Base-by-base conservation (phyloP, 2,113 vertebrate genomes). In the Aphyosemion australe region DNA sequence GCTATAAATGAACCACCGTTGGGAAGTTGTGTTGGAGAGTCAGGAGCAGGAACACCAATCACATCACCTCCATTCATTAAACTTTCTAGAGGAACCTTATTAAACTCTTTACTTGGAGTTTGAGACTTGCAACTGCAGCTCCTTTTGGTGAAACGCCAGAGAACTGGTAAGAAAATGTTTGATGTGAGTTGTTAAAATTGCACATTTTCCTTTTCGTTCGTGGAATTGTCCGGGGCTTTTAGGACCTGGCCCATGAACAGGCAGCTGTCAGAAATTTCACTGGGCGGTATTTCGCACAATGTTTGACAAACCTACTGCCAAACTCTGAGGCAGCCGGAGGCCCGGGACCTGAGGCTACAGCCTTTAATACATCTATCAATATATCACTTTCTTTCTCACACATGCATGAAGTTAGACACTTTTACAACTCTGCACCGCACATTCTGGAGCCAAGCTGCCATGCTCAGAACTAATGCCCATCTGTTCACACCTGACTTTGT, bases 281-380 rank as follows among this genome's bases (percentile, higher is more conserved):
- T 1, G 12, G 13, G 34, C 43, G 48, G 46, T 49, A 6, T 12
- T n/a, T n/a, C 20, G 12, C 37, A 62, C 21, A 47, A 45, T 26
- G 12, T 51, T 34, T 47, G 19, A 72, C 15, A 57, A 11, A 50
- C 31, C 2, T 45, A 20, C 41, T 62, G 62, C 32, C 69, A 74
- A 74, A 80, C 69, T 62, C n/a, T 34, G 57, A 72, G 51, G 48
- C 31, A 52, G 55, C 56, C 1, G 8, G 34, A 51, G 60, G 62
- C 61, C 55, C 61, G 18, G 45, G 45, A 67, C 51, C 60, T 3
- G n/a, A 53, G 62, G 61, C 69, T 60, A 9, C 20, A 67, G 19
- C 63, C 43, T 80, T 83, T 81, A 73, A 75, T 87, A 78, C 43
- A 61, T 57, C 64, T 55, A 63, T 80, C 68, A 64, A 75, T 70